phyloP scores from a whole-genome alignment of 2,113 vertebrate species.

The Catharus minimus region DNA sequence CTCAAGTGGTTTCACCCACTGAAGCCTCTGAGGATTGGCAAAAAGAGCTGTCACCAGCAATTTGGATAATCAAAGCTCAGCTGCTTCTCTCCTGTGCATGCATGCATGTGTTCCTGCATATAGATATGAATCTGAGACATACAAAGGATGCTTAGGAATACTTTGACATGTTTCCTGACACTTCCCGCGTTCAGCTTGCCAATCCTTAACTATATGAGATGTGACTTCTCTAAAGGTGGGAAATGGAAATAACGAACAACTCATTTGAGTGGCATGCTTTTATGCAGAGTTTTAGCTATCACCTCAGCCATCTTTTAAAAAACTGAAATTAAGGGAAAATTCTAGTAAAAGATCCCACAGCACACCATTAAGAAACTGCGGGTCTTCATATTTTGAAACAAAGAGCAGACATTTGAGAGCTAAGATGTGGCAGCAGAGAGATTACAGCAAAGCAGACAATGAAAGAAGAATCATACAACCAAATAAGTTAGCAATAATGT shows the following conservation, averaged over 20 bases:
- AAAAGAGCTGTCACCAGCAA: not conserved
- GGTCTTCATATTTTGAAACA: not conserved
- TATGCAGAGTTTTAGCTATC: not conserved
- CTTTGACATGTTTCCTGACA: slow-evolving; percentile 20
- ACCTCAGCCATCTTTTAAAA: not conserved
- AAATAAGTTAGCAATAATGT: not conserved
- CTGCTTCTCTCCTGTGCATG: not conserved
- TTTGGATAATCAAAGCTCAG: not conserved
- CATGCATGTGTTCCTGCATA: not conserved
- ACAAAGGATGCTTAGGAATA: not conserved
- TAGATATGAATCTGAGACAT: not conserved
- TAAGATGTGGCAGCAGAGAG: not conserved
- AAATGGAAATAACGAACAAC: not conserved
- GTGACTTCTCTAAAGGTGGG: slow-evolving; percentile 1
- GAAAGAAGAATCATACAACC: not conserved
- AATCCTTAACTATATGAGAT: not conserved
- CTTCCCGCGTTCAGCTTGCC: not conserved
- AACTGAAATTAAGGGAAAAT: not conserved
- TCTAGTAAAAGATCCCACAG: not conserved
- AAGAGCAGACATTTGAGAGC: not conserved
- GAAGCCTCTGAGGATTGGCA: not conserved
- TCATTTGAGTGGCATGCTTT: not conserved
- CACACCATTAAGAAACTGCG: not conserved
- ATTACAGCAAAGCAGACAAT: not conserved
- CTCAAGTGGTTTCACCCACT: not conserved